Evolutionary conservation across 2,888 invertebrate genomes (phyloP), one percentile per base, ranked within the genome.

Genomic region (Phrixothrix hirtus): DNA sequence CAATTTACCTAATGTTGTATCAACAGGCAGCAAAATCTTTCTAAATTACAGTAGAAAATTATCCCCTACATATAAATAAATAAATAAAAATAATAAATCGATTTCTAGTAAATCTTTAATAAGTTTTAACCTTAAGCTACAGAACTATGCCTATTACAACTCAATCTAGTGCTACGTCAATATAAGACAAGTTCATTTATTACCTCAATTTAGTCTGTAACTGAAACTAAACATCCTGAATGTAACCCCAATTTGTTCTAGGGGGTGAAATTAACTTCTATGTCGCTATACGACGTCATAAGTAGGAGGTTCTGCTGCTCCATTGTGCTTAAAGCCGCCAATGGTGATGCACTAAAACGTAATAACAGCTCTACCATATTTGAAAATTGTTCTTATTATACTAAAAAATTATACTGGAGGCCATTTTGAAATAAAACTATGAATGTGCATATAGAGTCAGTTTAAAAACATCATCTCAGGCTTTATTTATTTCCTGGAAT

Each of bases 311-410:
- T 58, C 63, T 55, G 50, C 50, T 47, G 46, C 51, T 48, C 58
- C 58, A 65, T 65, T 65, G 63, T 64, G 47, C 63, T 56, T 46
- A 44, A 42, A 54, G 59, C 63, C 60, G 57, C 72, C 62, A 62
- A 62, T 62, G 51, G 31, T 43, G 42, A 41, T 51, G 14, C 51
- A 36, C 42, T 56, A 55, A 39, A 58, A 59, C 63, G 58, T 68
- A 68, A 69, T 68, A 66, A 68, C 64, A 65, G 61, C 64, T 64
- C 71, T 65, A 71, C 73, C 73, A 73, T 74, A 69, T 73, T 73
- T 73, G 73, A 73, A 73, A 74, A 74, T 74, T 72, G 71, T 74
- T 71, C 73, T 70, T 72, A 73, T 74, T 74, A 73, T 69, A 64
- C 58, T 62, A 68, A 70, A 34, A 71, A 71, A 71, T 71, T 70